Evolutionary conservation across 2,888 invertebrate species (phyloP), one percentile per base, ranked within the genome.

Genomic region (Drosophila picticornis): DNA sequence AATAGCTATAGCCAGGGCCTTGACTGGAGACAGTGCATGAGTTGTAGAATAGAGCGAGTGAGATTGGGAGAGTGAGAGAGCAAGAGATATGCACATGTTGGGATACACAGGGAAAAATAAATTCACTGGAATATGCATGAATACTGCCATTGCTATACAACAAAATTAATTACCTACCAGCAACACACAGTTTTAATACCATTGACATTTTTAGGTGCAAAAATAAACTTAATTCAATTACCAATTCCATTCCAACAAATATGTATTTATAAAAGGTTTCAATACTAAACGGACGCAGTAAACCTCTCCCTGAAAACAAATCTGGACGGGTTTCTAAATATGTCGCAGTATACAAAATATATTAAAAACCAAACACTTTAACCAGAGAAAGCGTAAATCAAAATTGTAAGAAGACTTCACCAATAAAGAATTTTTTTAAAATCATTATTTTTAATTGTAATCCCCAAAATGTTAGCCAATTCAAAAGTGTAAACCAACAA

Each of bases 41-140:
- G 57, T 31, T 22, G n/a, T 31, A 10, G 40, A 22, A n/a, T 22
- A 38, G 36, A 61, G 53, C 11, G 59, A 10, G 13, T 19, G 29
- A 48, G 32, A 13, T n/a, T n/a, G n/a, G 10, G 50, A 13, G 64
- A 10, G n/a, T 16, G 29, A 48, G 32, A 13, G 48, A 32, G 77
- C 5, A 29, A 51, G 34, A 36, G 43, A 48, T 69, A 71, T 61
- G 13, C 64, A 36, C 65, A 51, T 32, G 40, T 53, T 56, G 36
- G n/a, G 25, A 50, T 57, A 63, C 57, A 57, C 57, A 11, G 57
- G 31, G 11, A 16, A 43, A 40, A 57, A 43, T 19, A 16, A 3
- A 56, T 9, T 13, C 25, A 36, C 19, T n/a, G 25, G 7, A 55
- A 32, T 53, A 10, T 6, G n/a, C 13, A 11, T 9, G 2, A 32